Base-by-base conservation (phyloP, 2,888 invertebrate species). In the Trichogramma dendrolimi region DNA sequence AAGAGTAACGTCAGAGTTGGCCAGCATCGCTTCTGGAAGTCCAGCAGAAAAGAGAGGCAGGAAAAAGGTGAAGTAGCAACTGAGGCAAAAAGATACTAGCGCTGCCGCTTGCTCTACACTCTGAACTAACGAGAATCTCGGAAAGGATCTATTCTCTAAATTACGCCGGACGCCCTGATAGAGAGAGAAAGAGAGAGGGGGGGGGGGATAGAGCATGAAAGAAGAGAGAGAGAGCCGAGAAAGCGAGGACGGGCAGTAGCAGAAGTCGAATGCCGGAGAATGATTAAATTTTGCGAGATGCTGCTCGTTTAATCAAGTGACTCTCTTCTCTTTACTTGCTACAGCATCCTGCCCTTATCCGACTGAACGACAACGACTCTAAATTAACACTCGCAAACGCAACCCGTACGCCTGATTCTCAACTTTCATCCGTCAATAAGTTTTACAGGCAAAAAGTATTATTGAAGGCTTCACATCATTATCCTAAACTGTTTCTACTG, bases 21-120 rank as follows among this genome's bases (percentile, higher is more conserved):
- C 14, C 14, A 14, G 14, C 14, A 14, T 14, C 14, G 14, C 14
- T 14, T 14, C 14, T 14, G 14, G 14, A 14, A 14, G 14, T 14
- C 14, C 14, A 14, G 14, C 14, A 14, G 14, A 14, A 14, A 14
- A 14, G 14, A 14, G 14, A 14, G 14, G 67, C 65, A 65, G 44
- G 64, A 64, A 65, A 66, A 58, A 64, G 68, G 63, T 42, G 42
- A 14, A 47, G 46, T 27, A 54, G 47, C 54, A 38, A 44, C 44
- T 55, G 62, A 70, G 67, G 56, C 59, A 60, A 58, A 64, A 61
- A 61, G 41, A 38, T 58, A 43, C 55, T 6, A 10, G 56, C 55
- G 55, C 14, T 14, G 14, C 14, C 14, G 14, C 14, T 14, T 14
- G 14, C 14, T 14, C 14, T 55, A 54, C 50, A 55, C 56, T 61